phyloP scores from a whole-genome alignment of 1,140 invertebrate genomes.

The Cyrtorhinus lividipennis region DNA sequence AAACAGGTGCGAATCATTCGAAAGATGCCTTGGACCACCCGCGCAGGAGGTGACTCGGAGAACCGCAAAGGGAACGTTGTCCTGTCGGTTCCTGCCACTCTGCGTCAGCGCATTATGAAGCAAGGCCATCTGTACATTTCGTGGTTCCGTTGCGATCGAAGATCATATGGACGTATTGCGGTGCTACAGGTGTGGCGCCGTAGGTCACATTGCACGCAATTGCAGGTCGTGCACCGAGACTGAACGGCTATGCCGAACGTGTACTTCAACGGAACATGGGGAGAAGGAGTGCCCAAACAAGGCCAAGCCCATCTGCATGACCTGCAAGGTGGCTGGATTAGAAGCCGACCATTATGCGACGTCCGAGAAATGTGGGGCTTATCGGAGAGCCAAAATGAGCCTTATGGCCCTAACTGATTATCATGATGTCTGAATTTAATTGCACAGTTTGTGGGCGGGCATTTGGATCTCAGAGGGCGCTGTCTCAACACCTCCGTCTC shows the following conservation, averaged over 20 bases:
- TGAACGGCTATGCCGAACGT: not conserved
- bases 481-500: not conserved
- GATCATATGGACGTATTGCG: not conserved
- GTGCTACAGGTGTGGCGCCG: not conserved
- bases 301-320: not conserved
- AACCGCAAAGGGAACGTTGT: too few relatives aligned
- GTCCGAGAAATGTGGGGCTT: not conserved
- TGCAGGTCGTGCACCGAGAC: not conserved
- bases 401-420: not conserved
- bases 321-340: not conserved
- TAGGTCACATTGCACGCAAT: not conserved
- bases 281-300: not conserved
- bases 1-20: too few relatives aligned
- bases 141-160: not conserved
- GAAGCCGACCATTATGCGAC: not conserved
- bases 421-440: not conserved
- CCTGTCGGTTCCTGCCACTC: too few relatives aligned
- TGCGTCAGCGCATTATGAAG: too few relatives aligned
- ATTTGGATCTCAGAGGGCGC: not conserved
- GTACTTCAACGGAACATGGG: not conserved
- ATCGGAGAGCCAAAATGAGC: not conserved
- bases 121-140: too few relatives aligned
- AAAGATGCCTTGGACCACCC: too few relatives aligned
- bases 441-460: not conserved
- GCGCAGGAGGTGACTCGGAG: not conserved